Evolutionary conservation across 2,888 invertebrate species (phyloP).

Genomic region (Amphipyra tragopoginis): DNA sequence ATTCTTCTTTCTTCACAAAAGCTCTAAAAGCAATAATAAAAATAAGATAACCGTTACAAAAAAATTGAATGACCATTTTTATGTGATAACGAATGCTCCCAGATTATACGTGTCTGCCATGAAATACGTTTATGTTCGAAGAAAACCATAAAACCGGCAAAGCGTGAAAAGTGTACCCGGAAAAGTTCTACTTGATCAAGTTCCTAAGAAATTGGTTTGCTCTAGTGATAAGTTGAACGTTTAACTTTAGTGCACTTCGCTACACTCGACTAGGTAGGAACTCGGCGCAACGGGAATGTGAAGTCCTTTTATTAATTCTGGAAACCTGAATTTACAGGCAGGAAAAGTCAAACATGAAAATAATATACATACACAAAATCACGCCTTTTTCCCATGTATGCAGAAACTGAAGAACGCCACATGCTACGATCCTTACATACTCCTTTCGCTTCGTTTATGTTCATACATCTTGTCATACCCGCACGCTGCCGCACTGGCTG

Average conservation of each 20-base stretch:
- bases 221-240: constrained; percentile 35
- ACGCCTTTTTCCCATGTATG: too few species aligned
- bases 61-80: constrained; percentile 12
- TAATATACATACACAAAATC: too few species aligned
- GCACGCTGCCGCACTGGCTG: too few species aligned
- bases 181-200: constrained; percentile 55
- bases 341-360: too few species aligned
- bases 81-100: constrained; percentile 25
- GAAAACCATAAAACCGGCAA: constrained; percentile 58
- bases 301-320: too few species aligned
- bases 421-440: too few species aligned
- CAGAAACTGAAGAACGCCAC: too few species aligned
- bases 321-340: too few species aligned
- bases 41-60: not conserved
- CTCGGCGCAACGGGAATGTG: not conserved
- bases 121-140: constrained; percentile 57
- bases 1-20: too few species aligned
- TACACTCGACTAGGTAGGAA: not conserved
- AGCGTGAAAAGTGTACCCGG: constrained; percentile 49
- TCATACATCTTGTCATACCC: too few species aligned
- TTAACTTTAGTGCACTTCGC: constrained; percentile 1
- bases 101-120: constrained; percentile 29
- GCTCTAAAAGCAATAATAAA: too few species aligned
- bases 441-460: too few species aligned
- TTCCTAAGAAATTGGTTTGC: constrained; percentile 53